Evolutionary conservation across 2,888 invertebrate genomes (phyloP), one percentile per base, ranked within the genome.

Genomic region (Drosophila setosimentum): DNA sequence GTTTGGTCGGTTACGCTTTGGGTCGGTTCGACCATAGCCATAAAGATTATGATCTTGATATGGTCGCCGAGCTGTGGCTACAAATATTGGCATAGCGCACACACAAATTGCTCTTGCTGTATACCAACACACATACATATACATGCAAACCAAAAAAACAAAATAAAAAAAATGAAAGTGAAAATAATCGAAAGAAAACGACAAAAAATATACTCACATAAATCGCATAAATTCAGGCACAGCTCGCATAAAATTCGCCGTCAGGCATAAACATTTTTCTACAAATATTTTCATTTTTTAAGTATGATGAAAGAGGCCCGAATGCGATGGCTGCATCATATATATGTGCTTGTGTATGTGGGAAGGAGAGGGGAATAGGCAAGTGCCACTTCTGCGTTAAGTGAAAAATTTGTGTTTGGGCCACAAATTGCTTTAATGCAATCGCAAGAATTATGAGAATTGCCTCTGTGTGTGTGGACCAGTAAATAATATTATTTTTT

Each of bases 21-120:
- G 78, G 50, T 64, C 58, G 68, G 70, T 64, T 80, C 62, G 72
- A 81, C 78, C 77, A 80, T 74, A 81, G 78, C 78, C 71, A 83
- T 86, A 80, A 80, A 86, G 83, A 86, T 83, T 86, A 83, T 78
- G 83, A 86, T 83, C 86, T 83, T 80, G 80, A 74, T 82, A 76
- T 76, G 82, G 68, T 72, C 68, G 75, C 64, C 68, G 66, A 76
- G 64, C 72, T 73, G 65, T 65, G 68, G 62, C 62, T 68, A 65
- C 69, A 75, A 78, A 74, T 75, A 81, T 79, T 69, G 79, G 67
- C 67, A 73, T 60, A 73, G 50, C 54, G 21, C 30, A 51, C 63
- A 75, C 79, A 64, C 59, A 82, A 82, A 81, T 70, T 71, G 69
- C 68, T 48, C 32, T 63, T 61, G 42, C 29, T 33, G 3, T 33